phyloP scores from a whole-genome alignment of 2,797 vertebrate species.

The Trachops cirrhosus region DNA sequence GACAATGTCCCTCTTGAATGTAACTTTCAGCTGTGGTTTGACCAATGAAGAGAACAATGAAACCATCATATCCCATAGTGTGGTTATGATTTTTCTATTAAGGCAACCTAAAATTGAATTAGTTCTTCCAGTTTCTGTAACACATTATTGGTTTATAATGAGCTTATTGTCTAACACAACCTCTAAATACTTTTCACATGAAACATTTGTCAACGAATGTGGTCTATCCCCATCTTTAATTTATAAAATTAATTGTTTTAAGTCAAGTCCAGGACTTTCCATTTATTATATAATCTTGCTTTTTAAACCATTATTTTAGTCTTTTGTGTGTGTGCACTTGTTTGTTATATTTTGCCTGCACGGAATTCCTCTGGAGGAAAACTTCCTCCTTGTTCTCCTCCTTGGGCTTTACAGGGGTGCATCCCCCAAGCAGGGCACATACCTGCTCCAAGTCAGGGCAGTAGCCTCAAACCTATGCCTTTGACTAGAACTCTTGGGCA shows the following conservation, averaged over 20 bases:
- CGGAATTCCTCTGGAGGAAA: conserved; percentile 19
- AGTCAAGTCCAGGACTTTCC: conserved; percentile 50
- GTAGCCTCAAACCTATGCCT: background rate
- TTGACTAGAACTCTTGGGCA: background rate
- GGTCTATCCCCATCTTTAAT: conserved; percentile 60
- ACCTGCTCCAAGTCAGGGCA: background rate
- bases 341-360: background rate
- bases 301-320: background rate
- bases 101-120: conserved; percentile 51
- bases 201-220: conserved; percentile 43
- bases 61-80: conserved; percentile 23
- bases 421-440: background rate
- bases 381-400: background rate
- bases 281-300: conserved; percentile 25
- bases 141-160: conserved; percentile 42
- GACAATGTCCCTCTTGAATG: conserved; percentile 1
- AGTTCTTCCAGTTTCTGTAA: conserved; percentile 47
- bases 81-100: conserved; percentile 52
- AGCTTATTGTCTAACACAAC: conserved; percentile 43
- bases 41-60: conserved; percentile 24
- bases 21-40: background rate
- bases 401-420: background rate
- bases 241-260: conserved; percentile 64
- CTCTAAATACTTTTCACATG: conserved; percentile 58
- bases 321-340: background rate